Evolutionary conservation across 2,797 vertebrate genomes (phyloP).

Genomic region (Phoebastria nigripes): DNA sequence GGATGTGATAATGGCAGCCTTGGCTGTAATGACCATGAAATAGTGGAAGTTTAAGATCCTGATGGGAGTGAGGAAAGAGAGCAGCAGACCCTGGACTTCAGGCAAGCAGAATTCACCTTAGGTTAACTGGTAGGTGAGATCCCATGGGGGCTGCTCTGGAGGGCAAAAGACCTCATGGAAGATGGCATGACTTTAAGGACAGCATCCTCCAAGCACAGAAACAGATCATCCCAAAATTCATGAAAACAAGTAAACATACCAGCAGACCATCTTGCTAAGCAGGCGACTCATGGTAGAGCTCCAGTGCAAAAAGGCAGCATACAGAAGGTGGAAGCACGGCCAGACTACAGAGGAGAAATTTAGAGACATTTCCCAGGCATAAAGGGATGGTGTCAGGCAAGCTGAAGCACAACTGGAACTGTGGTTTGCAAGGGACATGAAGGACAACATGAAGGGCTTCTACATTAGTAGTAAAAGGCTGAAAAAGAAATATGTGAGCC

Average conservation of each 20-base stretch:
- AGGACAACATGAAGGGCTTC: background rate
- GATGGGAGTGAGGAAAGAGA: background rate
- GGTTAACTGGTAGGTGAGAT: background rate
- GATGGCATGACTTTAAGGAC: background rate
- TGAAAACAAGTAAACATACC: background rate
- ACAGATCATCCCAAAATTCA: background rate
- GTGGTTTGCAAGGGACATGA: background rate
- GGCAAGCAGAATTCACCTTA: background rate
- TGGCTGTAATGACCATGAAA: background rate
- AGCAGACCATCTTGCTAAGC: background rate
- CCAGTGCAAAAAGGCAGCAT: background rate
- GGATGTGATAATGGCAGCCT: background rate
- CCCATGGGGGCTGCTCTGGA: background rate
- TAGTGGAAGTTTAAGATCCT: background rate
- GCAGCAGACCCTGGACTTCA: background rate
- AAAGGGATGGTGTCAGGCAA: background rate
- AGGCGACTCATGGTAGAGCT: background rate
- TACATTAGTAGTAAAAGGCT: background rate
- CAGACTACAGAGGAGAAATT: background rate
- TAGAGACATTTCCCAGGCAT: background rate
- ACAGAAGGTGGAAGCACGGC: background rate
- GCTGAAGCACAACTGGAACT: background rate
- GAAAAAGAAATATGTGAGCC: background rate
- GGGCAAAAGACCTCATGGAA: background rate
- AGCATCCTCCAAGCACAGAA: background rate